Evolutionary conservation across 2,888 invertebrate species (phyloP).

Genomic region (Heliconius hortense): DNA sequence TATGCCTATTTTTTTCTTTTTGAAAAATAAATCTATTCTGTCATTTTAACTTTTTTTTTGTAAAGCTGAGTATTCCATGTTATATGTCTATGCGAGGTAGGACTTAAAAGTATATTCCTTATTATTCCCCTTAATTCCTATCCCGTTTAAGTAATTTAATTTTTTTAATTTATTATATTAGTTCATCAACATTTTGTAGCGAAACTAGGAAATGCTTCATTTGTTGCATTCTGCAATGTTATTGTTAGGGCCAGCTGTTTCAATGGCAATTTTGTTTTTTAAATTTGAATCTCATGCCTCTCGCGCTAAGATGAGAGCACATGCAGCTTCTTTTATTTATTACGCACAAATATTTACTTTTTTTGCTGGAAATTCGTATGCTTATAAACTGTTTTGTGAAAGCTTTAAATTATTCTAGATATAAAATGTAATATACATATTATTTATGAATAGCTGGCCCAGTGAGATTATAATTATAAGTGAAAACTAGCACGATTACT

Average conservation of each 20-base stretch:
- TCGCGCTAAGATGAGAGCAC: slow-evolving; percentile 47
- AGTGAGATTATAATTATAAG: slow-evolving; percentile 62
- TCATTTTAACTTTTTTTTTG: background rate
- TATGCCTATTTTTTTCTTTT: background rate
- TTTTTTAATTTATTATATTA: slow-evolving; percentile 31
- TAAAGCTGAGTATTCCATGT: slow-evolving; percentile 20
- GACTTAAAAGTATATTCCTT: slow-evolving; percentile 55
- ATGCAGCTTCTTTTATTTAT: slow-evolving; percentile 45
- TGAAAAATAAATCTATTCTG: background rate
- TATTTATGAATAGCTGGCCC: slow-evolving; percentile 58
- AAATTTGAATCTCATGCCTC: slow-evolving; percentile 49
- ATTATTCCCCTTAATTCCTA: slow-evolving; percentile 31
- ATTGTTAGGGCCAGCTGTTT: slow-evolving; percentile 53
- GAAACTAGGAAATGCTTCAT: slow-evolving; percentile 44
- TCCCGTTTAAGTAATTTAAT: slow-evolving; percentile 30
- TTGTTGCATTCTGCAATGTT: slow-evolving; percentile 40
- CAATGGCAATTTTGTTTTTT: slow-evolving; percentile 40
- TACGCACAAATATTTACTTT: slow-evolving; percentile 26
- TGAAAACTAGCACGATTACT: slow-evolving; percentile 33
- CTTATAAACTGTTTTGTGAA: slow-evolving; percentile 34
- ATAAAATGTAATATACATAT: slow-evolving; percentile 47
- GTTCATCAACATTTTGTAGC: slow-evolving; percentile 42
- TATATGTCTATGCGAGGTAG: slow-evolving; percentile 45
- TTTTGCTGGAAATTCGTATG: slow-evolving; percentile 35
- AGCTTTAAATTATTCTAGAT: slow-evolving; percentile 59